Evolutionary conservation across 2,797 vertebrate genomes (phyloP), one percentile per base, ranked within the genome.

Genomic region (Sebastes cheni): DNA sequence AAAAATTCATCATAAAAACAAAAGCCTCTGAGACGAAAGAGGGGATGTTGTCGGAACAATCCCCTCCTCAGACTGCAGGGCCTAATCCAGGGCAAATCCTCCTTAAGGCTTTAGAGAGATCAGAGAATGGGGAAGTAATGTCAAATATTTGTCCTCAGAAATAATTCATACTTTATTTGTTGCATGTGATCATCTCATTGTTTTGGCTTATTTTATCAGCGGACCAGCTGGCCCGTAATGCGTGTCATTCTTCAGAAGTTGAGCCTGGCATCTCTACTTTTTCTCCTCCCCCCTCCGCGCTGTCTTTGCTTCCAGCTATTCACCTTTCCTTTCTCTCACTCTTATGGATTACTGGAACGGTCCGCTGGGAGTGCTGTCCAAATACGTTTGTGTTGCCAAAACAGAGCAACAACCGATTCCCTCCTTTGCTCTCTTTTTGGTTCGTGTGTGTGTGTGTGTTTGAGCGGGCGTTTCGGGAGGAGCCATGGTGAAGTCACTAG

Each of bases 1-100:
- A 93, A 92, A 94, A 95, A 94, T 89, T 93, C 88, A 93, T 94
- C 90, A 93, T 91, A 87, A 95, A 93, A 93, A 94, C 89, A 92
- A 93, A 93, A 92, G 91, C 89, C 92, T 91, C 72, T 90, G 89
- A 93, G 90, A 92, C 79, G 88, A 89, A 83, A 80, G 88, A 85
- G 80, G 83, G 90, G 90, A 92, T 92, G 92, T 89, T 91, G 87
- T 91, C 76, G 25, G 83, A 93, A 92, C 92, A 92, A 92, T 91
- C 90, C 88, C 77, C 84, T 89, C 82, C 84, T 88, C 85, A 80
- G 85, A 90, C 90, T 90, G 79, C 73, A n/a, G 58, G 83, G 88
- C 88, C 91, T 94, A 94, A 95, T 93, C 91, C 92, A 84, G 90
- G 89, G 90, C 86, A 93, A 94, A 94, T 92, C 92, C 92, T 93